Evolutionary conservation across 2,888 invertebrate genomes (phyloP).

Genomic region (Ischnura elegans): DNA sequence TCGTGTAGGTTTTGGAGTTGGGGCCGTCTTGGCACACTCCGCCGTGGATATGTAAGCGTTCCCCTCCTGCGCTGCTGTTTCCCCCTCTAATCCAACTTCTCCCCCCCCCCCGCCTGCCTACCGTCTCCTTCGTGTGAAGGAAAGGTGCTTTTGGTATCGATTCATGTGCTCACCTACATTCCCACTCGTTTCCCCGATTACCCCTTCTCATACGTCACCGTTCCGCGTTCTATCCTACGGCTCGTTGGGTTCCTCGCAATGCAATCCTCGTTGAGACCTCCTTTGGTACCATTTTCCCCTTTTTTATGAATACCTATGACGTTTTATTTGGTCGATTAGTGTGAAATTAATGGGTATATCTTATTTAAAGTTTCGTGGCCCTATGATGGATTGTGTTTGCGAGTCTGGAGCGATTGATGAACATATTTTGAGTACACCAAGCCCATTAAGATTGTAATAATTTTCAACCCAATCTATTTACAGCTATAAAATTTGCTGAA

Average conservation of each 20-base stretch:
- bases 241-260: not conserved
- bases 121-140: not conserved
- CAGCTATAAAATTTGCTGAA: too few species aligned
- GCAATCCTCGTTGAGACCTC: not conserved
- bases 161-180: conserved; percentile 53
- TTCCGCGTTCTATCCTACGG: not conserved
- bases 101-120: not conserved
- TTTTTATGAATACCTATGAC: not conserved
- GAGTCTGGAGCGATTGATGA: too few species aligned
- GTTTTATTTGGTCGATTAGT: too few species aligned
- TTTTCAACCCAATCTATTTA: too few species aligned
- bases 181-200: not conserved
- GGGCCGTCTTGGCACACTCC: not conserved
- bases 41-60: too few species aligned
- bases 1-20: not conserved
- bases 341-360: too few species aligned
- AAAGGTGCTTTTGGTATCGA: conserved; percentile 59
- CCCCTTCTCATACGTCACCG: not conserved
- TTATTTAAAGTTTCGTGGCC: too few species aligned
- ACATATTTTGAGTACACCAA: too few species aligned
- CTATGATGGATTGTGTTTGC: too few species aligned
- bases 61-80: too few species aligned
- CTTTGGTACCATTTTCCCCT: not conserved
- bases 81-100: not conserved
- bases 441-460: too few species aligned